Base-by-base conservation (phyloP, 2,888 invertebrate genomes). In the Cataglyphis cursor region DNA sequence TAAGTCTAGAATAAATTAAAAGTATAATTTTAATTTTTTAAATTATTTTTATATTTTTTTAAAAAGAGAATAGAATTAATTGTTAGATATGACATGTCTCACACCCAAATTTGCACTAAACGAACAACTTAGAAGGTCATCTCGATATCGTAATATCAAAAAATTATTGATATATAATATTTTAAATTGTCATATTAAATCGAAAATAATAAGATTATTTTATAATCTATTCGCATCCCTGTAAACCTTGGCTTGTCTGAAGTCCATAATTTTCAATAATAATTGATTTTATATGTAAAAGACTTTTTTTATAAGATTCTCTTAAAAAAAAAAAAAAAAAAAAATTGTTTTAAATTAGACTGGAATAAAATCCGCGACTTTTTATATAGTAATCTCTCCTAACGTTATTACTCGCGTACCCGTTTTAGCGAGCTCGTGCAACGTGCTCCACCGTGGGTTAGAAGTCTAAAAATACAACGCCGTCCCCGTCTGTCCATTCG, bases 391-490 rank as follows among this genome's bases (percentile, higher is more conserved):
- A 66, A 74, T 80, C 21, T 80, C n/a, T 65, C 21, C 57, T 64
- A 83, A 80, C 74, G 57, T 74, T 62, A 41, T 73, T 83, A 57
- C 51, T 31, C 66, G 62, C 24, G 78, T 80, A 44, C 31, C 15
- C 44, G 48, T 24, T 68, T 73, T 73, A 73, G 73, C 51, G 57
- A 57, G 54, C 54, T 82, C 57, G 59, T 48, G 75, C 70, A 75
- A 38, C 61, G 65, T 44, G 51, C 54, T 70, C 68, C 57, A 61
- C n/a, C n/a, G 48, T 44, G 61, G 61, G 64, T 54, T 66, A 70
- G 51, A 28, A 28, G 64, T 82, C 82, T 87, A 80, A 87, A 87
- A 87, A 84, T 87, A 87, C 68, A 28, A 44, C 81, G 51, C 15
- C 65, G 51, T 83, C 85, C 84, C 80, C 83, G 68, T 84, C 86